Evolutionary conservation across 2,113 vertebrate species (phyloP).

Genomic region (Gavialis gangeticus): DNA sequence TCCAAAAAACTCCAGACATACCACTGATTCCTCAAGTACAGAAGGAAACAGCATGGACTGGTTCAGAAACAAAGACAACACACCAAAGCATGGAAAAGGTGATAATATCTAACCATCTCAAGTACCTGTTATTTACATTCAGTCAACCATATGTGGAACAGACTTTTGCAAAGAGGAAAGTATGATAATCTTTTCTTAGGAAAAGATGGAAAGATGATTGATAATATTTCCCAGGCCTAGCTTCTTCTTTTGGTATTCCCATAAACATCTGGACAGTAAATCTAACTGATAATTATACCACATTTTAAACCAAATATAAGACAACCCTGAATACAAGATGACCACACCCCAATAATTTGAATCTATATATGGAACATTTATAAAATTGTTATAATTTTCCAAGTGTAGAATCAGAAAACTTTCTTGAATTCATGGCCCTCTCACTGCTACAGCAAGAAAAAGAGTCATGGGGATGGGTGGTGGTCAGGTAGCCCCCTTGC

Average conservation of each 20-base stretch:
- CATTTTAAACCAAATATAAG: too few species aligned
- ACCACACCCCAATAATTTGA: too few species aligned
- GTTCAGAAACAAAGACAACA: neutral
- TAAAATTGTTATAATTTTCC: too few species aligned
- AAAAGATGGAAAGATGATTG: slow-evolving; percentile 33
- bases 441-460: too few species aligned
- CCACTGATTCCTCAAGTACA: neutral
- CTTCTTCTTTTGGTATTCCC: neutral
- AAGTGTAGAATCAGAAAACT: too few species aligned
- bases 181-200: slow-evolving; percentile 19
- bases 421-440: too few species aligned
- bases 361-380: too few species aligned
- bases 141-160: slow-evolving; percentile 42
- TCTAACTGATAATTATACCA: neutral
- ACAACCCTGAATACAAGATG: too few species aligned
- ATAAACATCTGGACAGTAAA: neutral
- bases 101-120: slow-evolving; percentile 24
- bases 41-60: neutral
- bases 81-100: neutral
- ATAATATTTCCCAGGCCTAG: neutral
- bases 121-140: slow-evolving; percentile 1
- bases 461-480: too few species aligned
- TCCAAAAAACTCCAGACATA: neutral
- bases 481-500: too few species aligned
- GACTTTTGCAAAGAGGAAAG: neutral